Conservation (phyloP, 2,888 invertebrate species). For the Leptopterna dolabrata region DNA sequence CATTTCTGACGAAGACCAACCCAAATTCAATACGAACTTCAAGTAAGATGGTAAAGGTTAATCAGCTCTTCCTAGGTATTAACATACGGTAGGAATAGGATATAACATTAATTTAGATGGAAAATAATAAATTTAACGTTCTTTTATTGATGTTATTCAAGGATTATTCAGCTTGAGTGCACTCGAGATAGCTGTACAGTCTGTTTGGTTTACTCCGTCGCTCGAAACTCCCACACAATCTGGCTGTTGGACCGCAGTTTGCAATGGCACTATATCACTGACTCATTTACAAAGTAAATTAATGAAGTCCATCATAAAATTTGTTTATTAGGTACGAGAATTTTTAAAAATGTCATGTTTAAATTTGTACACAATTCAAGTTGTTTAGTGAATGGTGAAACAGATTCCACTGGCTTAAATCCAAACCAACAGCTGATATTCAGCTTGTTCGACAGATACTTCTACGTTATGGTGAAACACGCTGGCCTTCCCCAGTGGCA, state of each 20-base stretch:
- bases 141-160: background rate
- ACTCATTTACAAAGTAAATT: slow-evolving; percentile 10
- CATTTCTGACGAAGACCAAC: background rate
- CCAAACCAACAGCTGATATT: background rate
- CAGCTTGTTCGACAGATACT: background rate
- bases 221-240: background rate
- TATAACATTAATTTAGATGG: too few species aligned
- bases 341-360: too few species aligned
- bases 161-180: slow-evolving; percentile 9
- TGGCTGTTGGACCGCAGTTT: slow-evolving; percentile 31
- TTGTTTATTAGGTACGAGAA: too few species aligned
- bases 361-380: too few species aligned
- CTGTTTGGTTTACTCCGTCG: slow-evolving; percentile 25
- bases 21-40: slow-evolving; percentile 29
- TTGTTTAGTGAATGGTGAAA: too few species aligned
- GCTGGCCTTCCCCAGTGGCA: slow-evolving; percentile 27
- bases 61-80: too few species aligned
- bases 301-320: too few species aligned
- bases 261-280: slow-evolving; percentile 24
- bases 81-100: too few species aligned
- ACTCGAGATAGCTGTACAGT: slow-evolving; percentile 1
- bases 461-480: slow-evolving; percentile 20
- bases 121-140: too few species aligned
- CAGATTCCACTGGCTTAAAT: background rate
- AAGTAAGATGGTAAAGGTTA: background rate